phyloP scores from a whole-genome alignment of 2,797 vertebrate species.

The Mallotus villosus region DNA sequence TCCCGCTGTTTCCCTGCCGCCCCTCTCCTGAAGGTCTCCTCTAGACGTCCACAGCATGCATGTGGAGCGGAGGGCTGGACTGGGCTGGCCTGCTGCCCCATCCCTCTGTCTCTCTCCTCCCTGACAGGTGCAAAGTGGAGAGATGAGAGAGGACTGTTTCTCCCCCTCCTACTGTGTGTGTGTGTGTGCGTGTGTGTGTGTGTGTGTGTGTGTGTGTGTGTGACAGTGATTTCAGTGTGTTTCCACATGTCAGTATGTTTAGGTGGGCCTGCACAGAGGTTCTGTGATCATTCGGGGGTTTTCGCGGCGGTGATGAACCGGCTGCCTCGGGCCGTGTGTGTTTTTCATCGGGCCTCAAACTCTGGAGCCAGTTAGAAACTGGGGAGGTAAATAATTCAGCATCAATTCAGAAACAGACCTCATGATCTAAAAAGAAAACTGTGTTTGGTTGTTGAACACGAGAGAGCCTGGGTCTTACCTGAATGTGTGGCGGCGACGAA shows the following conservation, averaged over 20 bases:
- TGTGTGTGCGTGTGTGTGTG: background rate
- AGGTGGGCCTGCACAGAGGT: background rate
- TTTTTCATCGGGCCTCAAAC: constrained; percentile 37
- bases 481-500: too few species aligned
- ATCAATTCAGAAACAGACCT: constrained; percentile 34
- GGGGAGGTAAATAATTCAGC: constrained; percentile 58
- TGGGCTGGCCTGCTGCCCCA: constrained; percentile 16
- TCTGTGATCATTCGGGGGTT: too few species aligned
- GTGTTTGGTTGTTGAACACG: constrained; percentile 8
- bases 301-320: too few species aligned
- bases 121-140: constrained; percentile 10
- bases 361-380: constrained; percentile 55
- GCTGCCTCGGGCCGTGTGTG: constrained; percentile 17
- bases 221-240: background rate
- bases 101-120: constrained; percentile 16
- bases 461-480: too few species aligned
- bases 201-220: background rate
- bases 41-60: background rate
- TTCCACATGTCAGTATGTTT: too few species aligned
- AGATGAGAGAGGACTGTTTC: constrained; percentile 20
- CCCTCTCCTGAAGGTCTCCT: background rate
- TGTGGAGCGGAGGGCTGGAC: background rate
- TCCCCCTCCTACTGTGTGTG: background rate
- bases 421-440: constrained; percentile 22
- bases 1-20: background rate